These are phyloP conservation scores for Drosophila nr. perissopoda DNA, from an alignment of 2,888 invertebrate genomes.

Conservation along the genomic window DNA sequence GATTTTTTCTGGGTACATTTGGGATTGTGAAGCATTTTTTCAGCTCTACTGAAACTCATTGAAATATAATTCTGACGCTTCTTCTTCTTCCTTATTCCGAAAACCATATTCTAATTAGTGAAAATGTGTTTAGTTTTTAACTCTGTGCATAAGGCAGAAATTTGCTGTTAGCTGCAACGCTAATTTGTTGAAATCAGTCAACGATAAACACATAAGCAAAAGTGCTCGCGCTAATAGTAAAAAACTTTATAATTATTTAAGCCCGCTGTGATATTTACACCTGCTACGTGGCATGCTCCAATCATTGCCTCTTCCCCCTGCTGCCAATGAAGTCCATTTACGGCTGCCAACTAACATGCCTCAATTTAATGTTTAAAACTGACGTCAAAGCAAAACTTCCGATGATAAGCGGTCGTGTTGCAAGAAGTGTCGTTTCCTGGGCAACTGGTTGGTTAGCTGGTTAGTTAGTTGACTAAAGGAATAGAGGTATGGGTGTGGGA, in stretches of 20 bases:
- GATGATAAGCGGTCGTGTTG: conserved; percentile 24
- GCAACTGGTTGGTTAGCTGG: conserved; percentile 1
- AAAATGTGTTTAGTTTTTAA: background rate
- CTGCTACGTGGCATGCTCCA: conserved; percentile 25
- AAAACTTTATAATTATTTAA: conserved; percentile 25
- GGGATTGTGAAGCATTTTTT: too few relatives aligned
- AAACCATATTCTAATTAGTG: background rate
- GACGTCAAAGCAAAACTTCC: conserved; percentile 48
- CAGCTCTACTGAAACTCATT: background rate
- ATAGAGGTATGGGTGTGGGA: background rate
- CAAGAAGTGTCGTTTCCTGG: background rate
- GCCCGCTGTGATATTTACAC: conserved; percentile 40
- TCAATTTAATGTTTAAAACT: conserved; percentile 24
- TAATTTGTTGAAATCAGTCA: conserved; percentile 1
- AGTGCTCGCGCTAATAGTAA: background rate
- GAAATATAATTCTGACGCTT: background rate
- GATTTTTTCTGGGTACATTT: background rate
- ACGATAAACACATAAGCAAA: background rate
- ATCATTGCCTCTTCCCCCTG: too few relatives aligned
- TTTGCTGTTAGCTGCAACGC: conserved; percentile 6
- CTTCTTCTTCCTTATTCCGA: background rate
- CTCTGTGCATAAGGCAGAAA: background rate
- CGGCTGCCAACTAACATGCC: conserved; percentile 21
- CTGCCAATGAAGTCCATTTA: conserved; percentile 11
- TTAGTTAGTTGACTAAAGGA: conserved; percentile 5